phyloP scores from a whole-genome alignment of 1,140 invertebrate genomes.

The Rhagoletis pomonella region DNA sequence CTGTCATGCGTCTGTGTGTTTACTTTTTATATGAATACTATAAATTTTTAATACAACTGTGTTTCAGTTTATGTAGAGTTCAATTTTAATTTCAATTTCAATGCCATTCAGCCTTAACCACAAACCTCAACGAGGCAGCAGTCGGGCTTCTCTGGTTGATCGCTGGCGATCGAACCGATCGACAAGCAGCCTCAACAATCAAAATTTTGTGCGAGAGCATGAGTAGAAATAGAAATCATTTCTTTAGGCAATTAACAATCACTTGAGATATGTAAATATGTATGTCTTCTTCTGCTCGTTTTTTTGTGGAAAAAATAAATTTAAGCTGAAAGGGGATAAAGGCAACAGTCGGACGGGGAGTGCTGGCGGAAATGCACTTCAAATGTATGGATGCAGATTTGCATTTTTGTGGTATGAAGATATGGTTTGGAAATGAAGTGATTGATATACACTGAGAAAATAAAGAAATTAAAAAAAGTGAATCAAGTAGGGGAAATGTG shows the following conservation, averaged over 20 bases:
- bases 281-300: background rate
- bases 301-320: background rate
- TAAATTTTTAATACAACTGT: background rate
- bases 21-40: background rate
- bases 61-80: background rate
- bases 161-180: background rate
- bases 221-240: background rate
- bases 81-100: conserved; percentile 24
- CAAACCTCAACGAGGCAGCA: background rate
- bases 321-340: background rate
- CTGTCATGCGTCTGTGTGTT: background rate
- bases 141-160: background rate
- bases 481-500: background rate
- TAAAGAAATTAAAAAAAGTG: background rate
- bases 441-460: background rate
- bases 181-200: background rate
- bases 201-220: background rate
- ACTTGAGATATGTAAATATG: background rate
- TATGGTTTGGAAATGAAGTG: background rate
- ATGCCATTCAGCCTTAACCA: background rate
- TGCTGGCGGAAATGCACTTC: too few species aligned
- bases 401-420: background rate
- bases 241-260: background rate
- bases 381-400: too few species aligned
- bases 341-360: background rate